Evolutionary conservation across 2,113 vertebrate species (phyloP), one percentile per base, ranked within the genome.

Genomic region (Eptesicus fuscus): DNA sequence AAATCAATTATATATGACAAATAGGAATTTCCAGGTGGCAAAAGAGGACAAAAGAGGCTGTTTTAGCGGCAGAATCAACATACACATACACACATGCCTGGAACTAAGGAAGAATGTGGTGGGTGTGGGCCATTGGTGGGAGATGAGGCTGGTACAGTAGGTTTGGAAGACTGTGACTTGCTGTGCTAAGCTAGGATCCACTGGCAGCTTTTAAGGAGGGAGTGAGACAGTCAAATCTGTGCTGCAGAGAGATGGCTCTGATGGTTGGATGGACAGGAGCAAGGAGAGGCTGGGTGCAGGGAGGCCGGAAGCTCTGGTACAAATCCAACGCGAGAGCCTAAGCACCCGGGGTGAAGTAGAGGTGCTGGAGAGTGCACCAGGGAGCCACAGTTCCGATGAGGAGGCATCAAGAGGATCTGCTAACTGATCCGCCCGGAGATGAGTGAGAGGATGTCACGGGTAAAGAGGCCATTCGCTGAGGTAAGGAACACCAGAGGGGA

Each of bases 81-180:
- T 9, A 37, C 5, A 53, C 9, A 61, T 1, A 37, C 11, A 40
- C 4, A 30, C 1, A 23, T 0, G 4, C 9, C 16, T 35, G 22
- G 44, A 63, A 53, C n/a, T n/a, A 56, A 88, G 67, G 80, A 70
- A 49, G 14, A 37, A 53, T 12, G 14, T 0, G 25, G 65, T 30
- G 5, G 51, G 32, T 77, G 17, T 69, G 47, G 56, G 80, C 69
- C 20, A n/a, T 1, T 13, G 51, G 37, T 71, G 22, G 67, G 53
- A 95, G 70, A 76, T 17, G 73, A 85, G 11, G 61, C 20, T 30
- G 18, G 11, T 14, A 18, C 0, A 4, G 74, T 51, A 35, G 84
- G n/a, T 44, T 67, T 85, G 89, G 74, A 44, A 63, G 79, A 44
- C 0, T 23, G 61, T 89, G 32, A 74, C 40, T 51, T 63, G 18